Evolutionary conservation across 2,888 invertebrate genomes (phyloP).

Genomic region (Aradus depressus): DNA sequence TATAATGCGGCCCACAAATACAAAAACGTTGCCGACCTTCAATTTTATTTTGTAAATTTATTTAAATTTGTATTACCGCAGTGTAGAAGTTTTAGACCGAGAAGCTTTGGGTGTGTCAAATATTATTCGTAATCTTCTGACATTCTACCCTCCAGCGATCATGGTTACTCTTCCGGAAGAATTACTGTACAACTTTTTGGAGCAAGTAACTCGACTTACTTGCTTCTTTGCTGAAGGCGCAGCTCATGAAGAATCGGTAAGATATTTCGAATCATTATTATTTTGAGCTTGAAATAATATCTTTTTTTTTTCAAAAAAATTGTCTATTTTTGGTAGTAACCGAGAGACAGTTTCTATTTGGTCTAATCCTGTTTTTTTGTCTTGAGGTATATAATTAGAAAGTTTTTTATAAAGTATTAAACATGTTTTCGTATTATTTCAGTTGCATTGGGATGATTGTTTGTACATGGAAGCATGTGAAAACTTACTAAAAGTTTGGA

Average conservation of each 20-base stretch:
- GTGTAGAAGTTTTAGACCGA: conserved; percentile 48
- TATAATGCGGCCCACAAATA: no score
- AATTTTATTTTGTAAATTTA: no score
- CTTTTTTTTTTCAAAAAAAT: neutral
- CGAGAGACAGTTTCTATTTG: no score
- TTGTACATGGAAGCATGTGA: conserved; percentile 57
- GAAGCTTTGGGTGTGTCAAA: conserved; percentile 58
- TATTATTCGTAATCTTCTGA: conserved; percentile 50
- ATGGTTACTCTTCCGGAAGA: conserved; percentile 40
- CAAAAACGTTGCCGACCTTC: no score
- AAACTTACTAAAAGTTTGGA: conserved; percentile 57
- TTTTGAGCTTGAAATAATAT: neutral
- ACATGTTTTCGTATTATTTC: conserved; percentile 26
- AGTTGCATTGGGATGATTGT: conserved; percentile 41
- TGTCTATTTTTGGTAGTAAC: no score
- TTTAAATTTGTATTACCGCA: conserved; percentile 35
- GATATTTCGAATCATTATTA: conserved; percentile 29
- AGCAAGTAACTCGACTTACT: conserved; percentile 50
- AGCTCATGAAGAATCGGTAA: conserved; percentile 53
- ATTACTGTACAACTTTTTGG: conserved; percentile 45
- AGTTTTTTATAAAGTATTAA: neutral
- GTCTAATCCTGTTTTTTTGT: no score
- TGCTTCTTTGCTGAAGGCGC: conserved; percentile 53
- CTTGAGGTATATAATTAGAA: no score
- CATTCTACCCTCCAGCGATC: conserved; percentile 44